Conservation (phyloP, 2,888 invertebrate species). For the Scaptomyza caliginosa region DNA sequence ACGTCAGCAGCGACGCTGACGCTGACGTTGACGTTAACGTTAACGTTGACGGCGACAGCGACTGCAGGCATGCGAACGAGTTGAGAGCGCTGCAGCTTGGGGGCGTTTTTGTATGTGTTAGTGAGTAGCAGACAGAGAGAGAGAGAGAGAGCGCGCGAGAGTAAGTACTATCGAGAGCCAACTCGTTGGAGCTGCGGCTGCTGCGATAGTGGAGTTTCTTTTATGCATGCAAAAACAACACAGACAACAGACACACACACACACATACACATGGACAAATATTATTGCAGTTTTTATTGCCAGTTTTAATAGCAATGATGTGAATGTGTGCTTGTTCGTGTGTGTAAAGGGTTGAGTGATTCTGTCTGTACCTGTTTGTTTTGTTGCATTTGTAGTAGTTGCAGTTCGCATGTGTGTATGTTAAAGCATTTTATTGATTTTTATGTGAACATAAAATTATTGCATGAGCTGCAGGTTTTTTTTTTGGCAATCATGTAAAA, state of each 20-base stretch:
- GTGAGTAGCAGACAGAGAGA: constrained; percentile 25
- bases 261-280: constrained; percentile 24
- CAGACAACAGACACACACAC: constrained; percentile 12
- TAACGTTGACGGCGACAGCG: constrained; percentile 17
- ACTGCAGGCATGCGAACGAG: constrained; percentile 42
- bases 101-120: constrained; percentile 49
- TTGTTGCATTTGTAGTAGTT: constrained; percentile 49
- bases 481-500: constrained; percentile 36
- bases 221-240: constrained; percentile 37
- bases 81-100: constrained; percentile 53
- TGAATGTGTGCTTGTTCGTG: constrained; percentile 6
- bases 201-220: constrained; percentile 55
- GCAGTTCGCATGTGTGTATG: constrained; percentile 26
- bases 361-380: constrained; percentile 27
- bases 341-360: constrained; percentile 55
- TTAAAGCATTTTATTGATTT: constrained; percentile 65
- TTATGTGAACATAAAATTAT: constrained; percentile 42
- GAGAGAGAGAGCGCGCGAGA: constrained; percentile 7
- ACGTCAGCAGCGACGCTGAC: constrained; percentile 15
- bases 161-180: too few relatives aligned
- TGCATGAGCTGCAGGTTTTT: constrained; percentile 38
- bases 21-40: constrained; percentile 5
- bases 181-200: constrained; percentile 50
- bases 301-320: constrained; percentile 26
- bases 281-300: constrained; percentile 61